Base-by-base conservation (phyloP, 2,797 vertebrate genomes). In the Microchirus variegatus region DNA sequence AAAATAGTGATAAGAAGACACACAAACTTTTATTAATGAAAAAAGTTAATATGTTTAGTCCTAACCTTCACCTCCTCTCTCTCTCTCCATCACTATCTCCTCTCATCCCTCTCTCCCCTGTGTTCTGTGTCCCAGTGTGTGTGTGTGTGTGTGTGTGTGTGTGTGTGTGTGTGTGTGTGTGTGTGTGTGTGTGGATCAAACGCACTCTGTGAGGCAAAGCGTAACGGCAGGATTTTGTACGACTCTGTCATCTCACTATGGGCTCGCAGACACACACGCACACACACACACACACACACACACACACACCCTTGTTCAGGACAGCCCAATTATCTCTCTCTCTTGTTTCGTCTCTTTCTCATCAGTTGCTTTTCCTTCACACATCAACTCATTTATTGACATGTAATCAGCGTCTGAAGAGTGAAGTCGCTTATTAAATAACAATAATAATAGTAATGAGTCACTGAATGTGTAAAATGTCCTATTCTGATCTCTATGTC, bases 251-350 rank as follows among this genome's bases (percentile, higher is more conserved):
- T 90, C 88, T 90, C 92, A 87, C 90, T 77, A 88, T 87, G 87
- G 77, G 75, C 84, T 48, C 78, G 53, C 75, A 58, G 59, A 59
- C 62, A 68, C 65, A 62, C 61, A 70, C 5, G 2, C 22, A 22
- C 22, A 22, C 22, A 22, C 43, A 78, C 51, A 71, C 57, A 71
- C 63, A 75, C 66, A 64, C 74, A 85, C 82, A 82, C 80, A 56
- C 56, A 56, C 84, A 71, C 81, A 85, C 84, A 85, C 84, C 88
- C 90, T 91, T 91, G 89, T 85, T 88, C 85, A 68, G 87, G 89
- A 91, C 88, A 89, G 88, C 78, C 91, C 91, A 92, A 93, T 93
- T 93, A 93, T 92, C 88, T 87, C 86, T 79, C 80, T 88, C 41
- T 57, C 13, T 66, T 16, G n/a, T n/a, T 63, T 19, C 41, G 61